These are phyloP conservation scores for Pitta sordida DNA, from an alignment of 2,113 vertebrate genomes.

Conservation along the genomic window DNA sequence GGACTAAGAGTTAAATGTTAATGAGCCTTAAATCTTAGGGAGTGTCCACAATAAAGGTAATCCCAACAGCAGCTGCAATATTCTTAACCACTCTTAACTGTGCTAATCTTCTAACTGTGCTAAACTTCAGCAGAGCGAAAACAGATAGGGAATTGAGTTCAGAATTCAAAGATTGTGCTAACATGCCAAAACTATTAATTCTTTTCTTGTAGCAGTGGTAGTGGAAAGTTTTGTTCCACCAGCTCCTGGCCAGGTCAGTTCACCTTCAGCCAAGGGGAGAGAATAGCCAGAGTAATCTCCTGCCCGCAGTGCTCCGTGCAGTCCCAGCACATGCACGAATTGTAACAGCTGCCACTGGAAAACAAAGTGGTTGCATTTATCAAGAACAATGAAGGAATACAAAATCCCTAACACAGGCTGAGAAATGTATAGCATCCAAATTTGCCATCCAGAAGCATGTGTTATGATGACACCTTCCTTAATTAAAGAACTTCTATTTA, in stretches of 20 bases:
- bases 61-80: not conserved
- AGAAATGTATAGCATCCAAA: slow-evolving; percentile 28
- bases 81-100: not conserved
- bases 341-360: slow-evolving; percentile 35
- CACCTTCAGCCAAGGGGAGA: not conserved
- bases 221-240: slow-evolving; percentile 30
- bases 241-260: not conserved
- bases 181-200: not conserved
- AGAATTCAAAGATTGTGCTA: not conserved
- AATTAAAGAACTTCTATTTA: slow-evolving; percentile 23
- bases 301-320: not conserved
- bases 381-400: slow-evolving; percentile 12
- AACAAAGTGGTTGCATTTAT: not conserved
- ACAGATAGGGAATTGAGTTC: not conserved
- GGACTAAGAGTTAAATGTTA: not conserved
- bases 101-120: not conserved
- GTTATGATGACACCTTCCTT: slow-evolving; percentile 12
- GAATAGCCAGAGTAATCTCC: not conserved
- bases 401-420: slow-evolving; percentile 17
- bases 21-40: not conserved
- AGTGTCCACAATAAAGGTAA: not conserved
- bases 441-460: not conserved
- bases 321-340: not conserved
- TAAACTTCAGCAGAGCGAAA: not conserved
- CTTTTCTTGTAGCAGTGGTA: not conserved